phyloP scores from a whole-genome alignment of 2,888 invertebrate species.

The Epirrita christyi region DNA sequence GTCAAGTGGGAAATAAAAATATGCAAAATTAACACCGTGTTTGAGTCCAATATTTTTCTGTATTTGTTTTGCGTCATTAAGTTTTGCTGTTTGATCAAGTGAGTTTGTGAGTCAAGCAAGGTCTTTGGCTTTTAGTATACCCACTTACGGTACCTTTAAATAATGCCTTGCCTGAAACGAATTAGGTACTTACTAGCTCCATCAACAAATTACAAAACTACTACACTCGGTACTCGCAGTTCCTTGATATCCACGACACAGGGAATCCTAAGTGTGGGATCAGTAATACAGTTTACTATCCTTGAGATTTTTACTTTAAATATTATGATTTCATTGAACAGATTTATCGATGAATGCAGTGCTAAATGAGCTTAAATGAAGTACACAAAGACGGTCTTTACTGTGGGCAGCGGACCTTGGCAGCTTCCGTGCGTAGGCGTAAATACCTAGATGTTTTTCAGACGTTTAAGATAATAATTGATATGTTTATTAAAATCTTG shows the following conservation, averaged over 20 bases:
- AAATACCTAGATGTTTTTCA: not conserved
- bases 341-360: not conserved
- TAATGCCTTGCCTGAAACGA: not conserved
- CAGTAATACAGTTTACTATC: not conserved
- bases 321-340: not conserved
- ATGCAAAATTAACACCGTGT: not conserved
- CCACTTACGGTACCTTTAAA: not conserved
- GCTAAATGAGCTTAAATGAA: not conserved
- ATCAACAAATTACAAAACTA: too few relatives aligned
- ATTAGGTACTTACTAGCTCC: not conserved
- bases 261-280: too few relatives aligned
- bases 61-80: conserved; percentile 6
- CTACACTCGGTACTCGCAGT: too few relatives aligned
- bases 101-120: conserved; percentile 8
- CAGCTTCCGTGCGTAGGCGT: conserved; percentile 1
- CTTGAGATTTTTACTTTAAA: not conserved
- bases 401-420: conserved; percentile 6
- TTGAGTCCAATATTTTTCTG: not conserved
- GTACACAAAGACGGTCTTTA: not conserved
- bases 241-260: too few relatives aligned
- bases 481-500: not conserved
- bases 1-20: too few relatives aligned
- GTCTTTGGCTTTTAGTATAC: not conserved
- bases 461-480: not conserved
- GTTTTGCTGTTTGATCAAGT: conserved; percentile 21